Evolutionary conservation across 2,888 invertebrate genomes (phyloP).

Genomic region (Archips crataeganus): DNA sequence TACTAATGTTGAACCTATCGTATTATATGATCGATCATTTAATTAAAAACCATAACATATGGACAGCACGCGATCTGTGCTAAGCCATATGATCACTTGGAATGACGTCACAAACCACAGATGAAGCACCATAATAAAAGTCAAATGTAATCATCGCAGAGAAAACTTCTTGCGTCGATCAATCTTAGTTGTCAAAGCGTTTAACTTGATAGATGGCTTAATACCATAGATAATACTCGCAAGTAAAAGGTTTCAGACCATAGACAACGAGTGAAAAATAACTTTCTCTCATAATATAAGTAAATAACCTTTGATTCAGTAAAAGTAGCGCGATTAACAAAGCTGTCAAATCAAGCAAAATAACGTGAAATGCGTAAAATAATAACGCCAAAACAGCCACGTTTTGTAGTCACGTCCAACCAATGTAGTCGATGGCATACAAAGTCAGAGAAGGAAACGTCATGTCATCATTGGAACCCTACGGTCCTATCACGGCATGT

Average conservation of each 20-base stretch:
- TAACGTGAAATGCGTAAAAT: slow-evolving; percentile 11
- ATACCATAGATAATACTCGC: slow-evolving; percentile 27
- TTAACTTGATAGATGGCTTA: slow-evolving; percentile 37
- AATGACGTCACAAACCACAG: slow-evolving; percentile 37
- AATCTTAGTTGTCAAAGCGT: slow-evolving; percentile 38
- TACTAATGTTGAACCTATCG: neutral
- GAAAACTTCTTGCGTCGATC: slow-evolving; percentile 34
- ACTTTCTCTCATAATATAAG: slow-evolving; percentile 40
- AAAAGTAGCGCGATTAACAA: slow-evolving; percentile 2
- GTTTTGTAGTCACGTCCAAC: slow-evolving; percentile 14
- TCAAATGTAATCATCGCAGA: slow-evolving; percentile 30
- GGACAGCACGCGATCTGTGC: slow-evolving; percentile 7
- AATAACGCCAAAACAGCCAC: slow-evolving; percentile 13
- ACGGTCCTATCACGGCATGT: slow-evolving; percentile 56
- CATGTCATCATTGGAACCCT: slow-evolving; percentile 47
- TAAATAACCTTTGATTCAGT: slow-evolving; percentile 19
- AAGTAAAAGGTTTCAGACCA: slow-evolving; percentile 20
- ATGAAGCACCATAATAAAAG: slow-evolving; percentile 22
- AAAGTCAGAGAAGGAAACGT: slow-evolving; percentile 33
- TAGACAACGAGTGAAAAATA: slow-evolving; percentile 28
- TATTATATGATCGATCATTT: too few relatives aligned
- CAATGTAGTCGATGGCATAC: slow-evolving; percentile 18
- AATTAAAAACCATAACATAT: slow-evolving; percentile 31
- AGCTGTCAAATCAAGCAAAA: slow-evolving; percentile 19
- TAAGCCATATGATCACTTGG: slow-evolving; percentile 10